Base-by-base conservation (phyloP, 1,140 invertebrate species). In the Drosophila seguyi region DNA sequence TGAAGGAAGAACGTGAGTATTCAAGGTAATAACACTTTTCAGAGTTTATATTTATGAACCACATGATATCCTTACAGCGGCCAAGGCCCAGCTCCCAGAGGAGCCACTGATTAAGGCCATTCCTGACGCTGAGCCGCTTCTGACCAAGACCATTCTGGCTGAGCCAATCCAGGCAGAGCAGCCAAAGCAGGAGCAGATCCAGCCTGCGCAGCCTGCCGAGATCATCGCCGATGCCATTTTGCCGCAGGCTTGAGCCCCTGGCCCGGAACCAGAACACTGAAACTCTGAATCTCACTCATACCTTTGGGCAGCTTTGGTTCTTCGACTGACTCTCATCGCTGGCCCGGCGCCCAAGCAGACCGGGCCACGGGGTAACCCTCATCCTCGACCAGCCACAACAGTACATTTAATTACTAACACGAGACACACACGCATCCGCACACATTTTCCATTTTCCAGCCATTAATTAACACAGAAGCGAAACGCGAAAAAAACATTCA, bases 281-380 rank as follows among this genome's bases (percentile, higher is more conserved):
- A 66, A 52, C 73, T 65, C 48, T 73, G 63, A 48, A 87, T 62
- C 76, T 71, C 76, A 63, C 20, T 38, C 65, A 73, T 50, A 50
- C 73, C 82, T 38, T 75, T 81, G 85, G 85, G 85, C 67, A 85
- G 58, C 78, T 90, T 90, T 90, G 85, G 85, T 90, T 86, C 78
- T 90, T 67, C 77, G 79, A 79, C 68, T 80, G 59, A 65, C 68
- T 83, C 73, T 81, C 58, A 71, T 82, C 55, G 57, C 73, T 79
- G 69, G 80, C 73, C 53, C 42, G 66, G 27, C 36, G 18, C 36
- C 27, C 38, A 42, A 41, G 36, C 6, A 5, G 63, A 57, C 62
- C 34, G 57, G 52, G 85, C 73, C 81, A 69, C 47, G 85, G 84
- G 84, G 82, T 74, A 41, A 27, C 53, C 68, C 68, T 36, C 42